phyloP scores from a whole-genome alignment of 2,888 invertebrate genomes.

The Andrena chrysosceles region DNA sequence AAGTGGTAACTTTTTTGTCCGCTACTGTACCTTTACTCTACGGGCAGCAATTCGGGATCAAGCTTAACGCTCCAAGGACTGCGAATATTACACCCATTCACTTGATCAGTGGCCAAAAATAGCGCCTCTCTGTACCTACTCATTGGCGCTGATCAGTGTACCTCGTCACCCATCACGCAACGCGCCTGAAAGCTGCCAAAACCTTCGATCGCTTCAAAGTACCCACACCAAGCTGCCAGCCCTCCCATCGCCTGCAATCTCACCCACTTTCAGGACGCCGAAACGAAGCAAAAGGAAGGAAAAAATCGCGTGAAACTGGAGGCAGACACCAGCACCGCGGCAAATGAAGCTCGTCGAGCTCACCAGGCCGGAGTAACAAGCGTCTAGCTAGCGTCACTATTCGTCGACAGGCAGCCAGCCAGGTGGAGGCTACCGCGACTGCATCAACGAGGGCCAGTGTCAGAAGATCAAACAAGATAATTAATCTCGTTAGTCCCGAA shows the following conservation, averaged over 20 bases:
- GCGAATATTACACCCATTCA: too few relatives aligned
- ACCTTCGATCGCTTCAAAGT: too few relatives aligned
- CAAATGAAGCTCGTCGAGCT: constrained; percentile 45
- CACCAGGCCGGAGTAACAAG: constrained; percentile 43
- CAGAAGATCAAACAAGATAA: constrained; percentile 70
- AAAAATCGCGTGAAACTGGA: not conserved
- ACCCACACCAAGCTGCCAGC: too few relatives aligned
- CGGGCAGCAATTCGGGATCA: too few relatives aligned
- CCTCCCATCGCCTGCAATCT: not conserved
- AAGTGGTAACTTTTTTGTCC: too few relatives aligned
- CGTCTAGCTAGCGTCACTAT: constrained; percentile 38
- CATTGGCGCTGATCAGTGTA: too few relatives aligned
- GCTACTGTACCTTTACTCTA: too few relatives aligned
- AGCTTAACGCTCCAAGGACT: too few relatives aligned
- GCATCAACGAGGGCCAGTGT: constrained; percentile 63
- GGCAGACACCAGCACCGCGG: constrained; percentile 12
- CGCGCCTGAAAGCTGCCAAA: too few relatives aligned
- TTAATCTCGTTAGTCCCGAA: constrained; percentile 70
- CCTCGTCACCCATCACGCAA: too few relatives aligned
- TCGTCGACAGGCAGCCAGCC: constrained; percentile 22
- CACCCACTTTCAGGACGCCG: not conserved
- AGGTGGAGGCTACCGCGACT: constrained; percentile 49
- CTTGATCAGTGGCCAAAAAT: too few relatives aligned
- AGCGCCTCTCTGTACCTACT: too few relatives aligned
- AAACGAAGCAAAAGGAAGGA: not conserved